Conservation (phyloP, 1,140 invertebrate genomes). For the Agrypnia vestita region DNA sequence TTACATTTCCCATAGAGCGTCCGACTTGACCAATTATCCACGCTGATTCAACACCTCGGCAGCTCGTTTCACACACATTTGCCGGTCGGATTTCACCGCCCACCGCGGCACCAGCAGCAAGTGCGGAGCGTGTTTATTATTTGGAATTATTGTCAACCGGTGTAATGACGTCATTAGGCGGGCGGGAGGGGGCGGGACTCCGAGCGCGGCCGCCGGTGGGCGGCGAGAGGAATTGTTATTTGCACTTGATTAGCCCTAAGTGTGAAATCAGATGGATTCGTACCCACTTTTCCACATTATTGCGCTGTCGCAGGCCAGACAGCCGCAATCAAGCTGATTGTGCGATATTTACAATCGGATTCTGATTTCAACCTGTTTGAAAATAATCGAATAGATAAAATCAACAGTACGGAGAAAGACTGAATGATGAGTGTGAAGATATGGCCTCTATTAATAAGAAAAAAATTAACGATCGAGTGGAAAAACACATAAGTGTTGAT, state of each 20-base stretch:
- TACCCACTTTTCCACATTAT: background rate
- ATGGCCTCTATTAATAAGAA: no score
- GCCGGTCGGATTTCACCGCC: slow-evolving; percentile 6
- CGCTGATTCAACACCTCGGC: slow-evolving; percentile 8
- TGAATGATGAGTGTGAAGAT: no score
- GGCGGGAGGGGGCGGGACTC: slow-evolving; percentile 3
- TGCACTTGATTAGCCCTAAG: slow-evolving; percentile 19
- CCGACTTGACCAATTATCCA: background rate
- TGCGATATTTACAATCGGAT: no score
- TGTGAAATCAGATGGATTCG: slow-evolving; percentile 12
- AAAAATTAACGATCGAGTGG: no score
- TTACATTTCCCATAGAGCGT: background rate
- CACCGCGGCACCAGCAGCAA: slow-evolving; percentile 21
- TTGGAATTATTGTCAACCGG: slow-evolving; percentile 36
- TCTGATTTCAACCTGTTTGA: no score
- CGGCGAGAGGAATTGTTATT: slow-evolving; percentile 18
- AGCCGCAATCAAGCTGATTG: no score
- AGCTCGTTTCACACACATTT: slow-evolving; percentile 18
- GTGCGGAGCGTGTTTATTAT: slow-evolving; percentile 26
- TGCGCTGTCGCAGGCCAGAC: no score
- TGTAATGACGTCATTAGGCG: slow-evolving; percentile 35
- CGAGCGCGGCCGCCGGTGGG: slow-evolving; percentile 10
- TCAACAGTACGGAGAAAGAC: no score
- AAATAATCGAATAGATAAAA: no score
- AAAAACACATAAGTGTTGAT: no score